Conservation (phyloP, 2,113 vertebrate species). For the Gallinago paraguaiae region DNA sequence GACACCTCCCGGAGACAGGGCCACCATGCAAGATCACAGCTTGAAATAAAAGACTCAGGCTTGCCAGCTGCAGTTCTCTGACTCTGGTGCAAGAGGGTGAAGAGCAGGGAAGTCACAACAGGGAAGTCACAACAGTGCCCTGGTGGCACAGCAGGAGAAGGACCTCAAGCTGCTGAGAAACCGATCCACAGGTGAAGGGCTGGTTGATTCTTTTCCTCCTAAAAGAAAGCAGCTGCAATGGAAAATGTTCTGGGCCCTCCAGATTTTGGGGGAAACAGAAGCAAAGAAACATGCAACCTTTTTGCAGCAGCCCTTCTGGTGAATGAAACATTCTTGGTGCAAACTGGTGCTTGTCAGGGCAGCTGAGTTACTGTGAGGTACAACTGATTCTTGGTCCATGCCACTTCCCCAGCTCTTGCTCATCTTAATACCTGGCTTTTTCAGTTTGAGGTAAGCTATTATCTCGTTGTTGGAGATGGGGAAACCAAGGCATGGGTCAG, state of each 20-base stretch:
- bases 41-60: background rate
- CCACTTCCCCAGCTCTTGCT: background rate
- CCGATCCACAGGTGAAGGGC: background rate
- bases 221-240: background rate
- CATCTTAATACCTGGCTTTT: background rate
- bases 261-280: background rate
- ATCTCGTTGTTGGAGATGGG: background rate
- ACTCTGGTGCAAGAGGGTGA: background rate
- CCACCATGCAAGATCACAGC: background rate
- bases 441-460: background rate
- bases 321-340: background rate
- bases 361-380: background rate
- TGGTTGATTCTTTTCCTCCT: background rate
- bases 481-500: background rate
- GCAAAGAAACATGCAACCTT: background rate
- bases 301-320: background rate
- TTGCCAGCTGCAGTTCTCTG: background rate
- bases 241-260: background rate
- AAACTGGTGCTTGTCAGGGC: background rate
- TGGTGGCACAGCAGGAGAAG: background rate
- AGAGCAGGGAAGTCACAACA: background rate
- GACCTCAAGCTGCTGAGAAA: background rate
- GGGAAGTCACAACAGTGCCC: too few species aligned
- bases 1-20: rapidly evolving
- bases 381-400: background rate